Conservation (phyloP, 1,140 invertebrate species). For the Paraescarpia echinospica region DNA sequence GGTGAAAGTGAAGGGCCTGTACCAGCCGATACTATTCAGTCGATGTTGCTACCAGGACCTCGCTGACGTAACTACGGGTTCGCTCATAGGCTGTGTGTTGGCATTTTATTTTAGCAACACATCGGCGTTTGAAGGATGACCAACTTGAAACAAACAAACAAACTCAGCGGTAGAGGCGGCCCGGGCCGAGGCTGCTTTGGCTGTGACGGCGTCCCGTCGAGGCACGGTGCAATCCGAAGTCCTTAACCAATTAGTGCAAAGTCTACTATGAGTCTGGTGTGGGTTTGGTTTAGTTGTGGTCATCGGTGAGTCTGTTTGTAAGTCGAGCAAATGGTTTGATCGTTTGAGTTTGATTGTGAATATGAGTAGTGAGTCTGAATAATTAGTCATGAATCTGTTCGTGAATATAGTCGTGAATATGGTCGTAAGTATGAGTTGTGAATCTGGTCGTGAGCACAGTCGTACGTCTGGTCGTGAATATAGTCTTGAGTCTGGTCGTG, state of each 20-base stretch:
- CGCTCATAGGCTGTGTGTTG: not conserved
- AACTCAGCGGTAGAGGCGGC: not conserved
- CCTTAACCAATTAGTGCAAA: not conserved
- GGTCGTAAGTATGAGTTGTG: too few species aligned
- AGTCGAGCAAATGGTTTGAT: not conserved
- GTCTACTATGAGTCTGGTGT: not conserved
- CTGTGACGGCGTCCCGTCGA: too few species aligned
- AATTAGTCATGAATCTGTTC: too few species aligned
- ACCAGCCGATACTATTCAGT: not conserved
- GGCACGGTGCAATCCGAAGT: not conserved
- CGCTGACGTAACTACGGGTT: not conserved
- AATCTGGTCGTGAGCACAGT: too few species aligned
- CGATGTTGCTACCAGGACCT: not conserved
- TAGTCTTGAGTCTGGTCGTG: not conserved
- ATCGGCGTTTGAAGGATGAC: not conserved
- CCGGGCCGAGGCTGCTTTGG: not conserved
- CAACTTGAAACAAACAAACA: not conserved
- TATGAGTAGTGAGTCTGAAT: not conserved
- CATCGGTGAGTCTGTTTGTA: not conserved
- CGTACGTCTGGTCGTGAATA: not conserved
- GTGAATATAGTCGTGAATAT: too few species aligned
- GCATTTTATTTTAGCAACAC: not conserved
- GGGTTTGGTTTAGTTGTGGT: not conserved
- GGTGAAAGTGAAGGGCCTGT: not conserved
- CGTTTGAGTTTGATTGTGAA: not conserved